Conservation (phyloP, 92 coral and sea anemone species). For the Palythoa heliodiscus region DNA sequence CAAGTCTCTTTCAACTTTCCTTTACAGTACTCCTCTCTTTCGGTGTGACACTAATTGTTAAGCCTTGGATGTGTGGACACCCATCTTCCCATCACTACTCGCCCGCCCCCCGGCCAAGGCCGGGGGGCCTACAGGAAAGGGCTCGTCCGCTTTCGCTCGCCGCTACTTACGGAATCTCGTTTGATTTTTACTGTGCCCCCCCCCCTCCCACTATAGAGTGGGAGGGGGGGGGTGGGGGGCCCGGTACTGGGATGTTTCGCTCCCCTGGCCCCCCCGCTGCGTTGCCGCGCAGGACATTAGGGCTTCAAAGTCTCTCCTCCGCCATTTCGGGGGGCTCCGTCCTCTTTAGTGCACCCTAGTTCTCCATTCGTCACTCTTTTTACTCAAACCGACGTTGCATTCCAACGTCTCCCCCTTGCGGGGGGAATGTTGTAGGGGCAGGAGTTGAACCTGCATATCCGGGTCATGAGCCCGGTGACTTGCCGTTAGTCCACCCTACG, state of each 20-base stretch:
- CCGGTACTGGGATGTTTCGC: conserved; percentile 84
- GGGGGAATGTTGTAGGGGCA: conserved; percentile 69
- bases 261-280: conserved; percentile 63
- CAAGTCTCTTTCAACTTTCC: conserved; percentile 90
- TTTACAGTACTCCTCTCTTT: conserved; percentile 83
- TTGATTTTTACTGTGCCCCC: conserved; percentile 74
- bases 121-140: conserved; percentile 35
- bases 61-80: conserved; percentile 84
- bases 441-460: conserved; percentile 92
- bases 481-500: conserved; percentile 83
- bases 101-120: conserved; percentile 37
- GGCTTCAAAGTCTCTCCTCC: conserved; percentile 74
- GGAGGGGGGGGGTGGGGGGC: conserved; percentile 38
- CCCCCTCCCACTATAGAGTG: conserved; percentile 32
- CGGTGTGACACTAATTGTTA: conserved; percentile 76
- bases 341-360: conserved; percentile 79
- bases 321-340: conserved; percentile 73
- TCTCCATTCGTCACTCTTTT: conserved; percentile 68
- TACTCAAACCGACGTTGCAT: conserved; percentile 45
- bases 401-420: conserved; percentile 9
- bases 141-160: conserved; percentile 85
- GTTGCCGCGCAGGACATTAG: conserved; percentile 70
- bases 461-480: conserved; percentile 92
- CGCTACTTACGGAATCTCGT: conserved; percentile 88
- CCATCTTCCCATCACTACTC: conserved; percentile 79